phyloP scores from a whole-genome alignment of 2,888 invertebrate species.

The Platerodrilus igneus region DNA sequence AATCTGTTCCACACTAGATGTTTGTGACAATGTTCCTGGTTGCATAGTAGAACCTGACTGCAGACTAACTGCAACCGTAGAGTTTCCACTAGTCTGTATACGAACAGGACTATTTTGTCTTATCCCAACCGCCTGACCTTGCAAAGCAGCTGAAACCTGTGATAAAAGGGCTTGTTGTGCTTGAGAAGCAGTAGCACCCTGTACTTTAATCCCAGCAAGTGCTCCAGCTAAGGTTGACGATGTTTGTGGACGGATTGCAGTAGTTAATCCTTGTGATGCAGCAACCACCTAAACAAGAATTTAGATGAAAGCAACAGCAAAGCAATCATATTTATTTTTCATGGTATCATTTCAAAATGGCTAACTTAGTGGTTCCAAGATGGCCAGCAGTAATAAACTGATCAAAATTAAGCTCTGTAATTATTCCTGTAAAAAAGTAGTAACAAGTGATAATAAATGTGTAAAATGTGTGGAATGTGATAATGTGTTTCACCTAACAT shows the following conservation, averaged over 20 bases:
- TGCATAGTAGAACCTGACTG: constrained; percentile 58
- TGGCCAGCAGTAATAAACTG: too few relatives aligned
- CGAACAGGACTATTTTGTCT: constrained; percentile 58
- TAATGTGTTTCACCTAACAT: too few relatives aligned
- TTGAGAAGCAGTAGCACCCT: constrained; percentile 38
- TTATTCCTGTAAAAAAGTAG: too few relatives aligned
- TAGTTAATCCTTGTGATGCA: constrained; percentile 51
- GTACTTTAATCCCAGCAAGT: constrained; percentile 51
- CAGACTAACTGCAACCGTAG: constrained; percentile 49
- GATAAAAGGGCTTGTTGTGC: constrained; percentile 54
- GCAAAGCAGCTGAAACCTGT: constrained; percentile 54
- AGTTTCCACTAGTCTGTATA: constrained; percentile 49
- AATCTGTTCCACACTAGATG: constrained; percentile 39
- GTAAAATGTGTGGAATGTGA: too few relatives aligned
- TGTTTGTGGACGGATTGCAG: constrained; percentile 51
- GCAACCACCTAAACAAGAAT: constrained; percentile 58
- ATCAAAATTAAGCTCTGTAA: too few relatives aligned
- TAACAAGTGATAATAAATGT: too few relatives aligned
- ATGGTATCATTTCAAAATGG: too few relatives aligned
- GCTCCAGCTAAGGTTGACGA: constrained; percentile 49
- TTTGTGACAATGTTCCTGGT: constrained; percentile 28
- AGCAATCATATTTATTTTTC: too few relatives aligned
- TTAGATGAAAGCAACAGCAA: too few relatives aligned
- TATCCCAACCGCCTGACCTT: constrained; percentile 47
- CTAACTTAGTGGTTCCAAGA: too few relatives aligned